Percentiles rank a stretch among this genome's conserved stretches.
These are phyloP conservation scores for Beris morrisii DNA, from an alignment of 2,888 invertebrate species.

Conservation along the genomic window DNA sequence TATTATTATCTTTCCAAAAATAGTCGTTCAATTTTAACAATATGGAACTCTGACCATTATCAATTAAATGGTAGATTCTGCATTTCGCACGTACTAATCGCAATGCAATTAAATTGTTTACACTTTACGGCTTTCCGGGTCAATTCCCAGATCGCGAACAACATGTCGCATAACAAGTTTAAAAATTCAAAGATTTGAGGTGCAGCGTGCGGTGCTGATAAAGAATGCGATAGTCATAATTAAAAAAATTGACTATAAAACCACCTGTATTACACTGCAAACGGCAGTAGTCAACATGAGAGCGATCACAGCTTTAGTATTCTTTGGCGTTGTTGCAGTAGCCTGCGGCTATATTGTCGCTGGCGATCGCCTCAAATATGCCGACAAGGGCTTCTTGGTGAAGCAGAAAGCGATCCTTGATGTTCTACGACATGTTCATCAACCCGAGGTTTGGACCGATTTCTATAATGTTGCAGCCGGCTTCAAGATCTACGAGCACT, in stretches of 20 bases:
- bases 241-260: too few relatives aligned
- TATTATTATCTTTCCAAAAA: conserved; percentile 4
- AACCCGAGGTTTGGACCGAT: conserved; percentile 36
- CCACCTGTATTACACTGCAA: too few relatives aligned
- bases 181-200: too few relatives aligned
- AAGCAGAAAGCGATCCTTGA: conserved; percentile 39
- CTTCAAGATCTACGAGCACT: conserved; percentile 32
- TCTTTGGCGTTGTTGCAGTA: conserved; percentile 32
- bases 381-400: conserved; percentile 30
- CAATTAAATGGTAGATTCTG: neutral
- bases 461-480: conserved; percentile 30
- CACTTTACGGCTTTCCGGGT: too few relatives aligned
- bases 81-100: neutral
- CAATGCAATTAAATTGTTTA: neutral
- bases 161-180: too few relatives aligned
- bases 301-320: conserved; percentile 35
- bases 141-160: too few relatives aligned
- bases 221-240: too few relatives aligned
- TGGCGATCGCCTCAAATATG: conserved; percentile 33
- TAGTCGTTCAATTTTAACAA: conserved; percentile 9
- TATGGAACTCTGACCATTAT: neutral
- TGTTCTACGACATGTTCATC: conserved; percentile 35
- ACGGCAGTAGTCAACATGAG: conserved; percentile 39
- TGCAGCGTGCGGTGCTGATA: too few relatives aligned
- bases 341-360: conserved; percentile 28